Percentiles rank a stretch among this genome's conserved stretches.
Evolutionary conservation across 2,797 vertebrate species (phyloP).

Genomic region (Anisognathus igniventris): DNA sequence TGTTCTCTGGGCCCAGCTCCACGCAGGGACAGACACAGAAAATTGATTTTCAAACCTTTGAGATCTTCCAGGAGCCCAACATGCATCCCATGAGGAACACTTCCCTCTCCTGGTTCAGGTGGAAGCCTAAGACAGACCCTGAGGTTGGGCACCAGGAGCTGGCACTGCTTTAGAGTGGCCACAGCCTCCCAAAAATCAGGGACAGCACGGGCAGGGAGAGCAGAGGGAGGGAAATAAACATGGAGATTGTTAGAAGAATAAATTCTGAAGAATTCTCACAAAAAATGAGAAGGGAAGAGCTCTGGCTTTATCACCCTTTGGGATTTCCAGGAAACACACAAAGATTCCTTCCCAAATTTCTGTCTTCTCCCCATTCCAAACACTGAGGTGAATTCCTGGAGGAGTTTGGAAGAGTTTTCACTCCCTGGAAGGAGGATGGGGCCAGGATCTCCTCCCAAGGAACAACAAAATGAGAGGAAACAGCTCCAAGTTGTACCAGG

Average conservation of each 20-base stretch:
- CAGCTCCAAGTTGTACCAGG: neutral
- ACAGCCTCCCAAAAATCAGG: neutral
- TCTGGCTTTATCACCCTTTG: too few species aligned
- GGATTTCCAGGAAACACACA: too few species aligned
- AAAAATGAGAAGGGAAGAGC: too few species aligned
- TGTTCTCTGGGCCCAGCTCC: neutral
- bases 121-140: neutral
- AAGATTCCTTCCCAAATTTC: too few species aligned
- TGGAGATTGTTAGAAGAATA: too few species aligned
- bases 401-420: rapidly evolving
- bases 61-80: rapidly evolving
- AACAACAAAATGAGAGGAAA: neutral
- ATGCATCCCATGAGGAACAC: rapidly evolving
- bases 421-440: neutral
- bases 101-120: rapidly evolving
- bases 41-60: neutral
- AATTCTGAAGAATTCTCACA: too few species aligned
- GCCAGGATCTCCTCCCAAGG: neutral
- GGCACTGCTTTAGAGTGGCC: too few species aligned
- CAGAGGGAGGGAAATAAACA: too few species aligned
- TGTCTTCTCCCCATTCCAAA: too few species aligned
- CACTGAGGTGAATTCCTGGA: neutral
- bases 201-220: too few species aligned
- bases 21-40: neutral
- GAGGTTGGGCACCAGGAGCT: rapidly evolving